Evolutionary conservation across 2,797 vertebrate species (phyloP).

Genomic region (Paedocypris micromegethes): DNA sequence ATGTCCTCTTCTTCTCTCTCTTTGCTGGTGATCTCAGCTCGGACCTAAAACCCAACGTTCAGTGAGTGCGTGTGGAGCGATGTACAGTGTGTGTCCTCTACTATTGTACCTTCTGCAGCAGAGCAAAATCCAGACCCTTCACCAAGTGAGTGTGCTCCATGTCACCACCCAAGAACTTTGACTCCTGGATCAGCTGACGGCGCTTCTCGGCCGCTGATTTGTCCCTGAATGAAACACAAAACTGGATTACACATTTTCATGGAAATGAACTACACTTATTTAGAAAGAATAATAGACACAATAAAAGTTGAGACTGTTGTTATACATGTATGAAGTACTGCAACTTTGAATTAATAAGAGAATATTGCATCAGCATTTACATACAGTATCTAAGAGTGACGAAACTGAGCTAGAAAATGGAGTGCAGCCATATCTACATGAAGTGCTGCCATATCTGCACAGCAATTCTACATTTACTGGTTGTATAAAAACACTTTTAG

Average conservation of each 20-base stretch:
- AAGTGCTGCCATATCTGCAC: no score
- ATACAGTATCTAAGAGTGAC: not conserved
- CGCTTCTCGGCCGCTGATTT: slow-evolving; percentile 96
- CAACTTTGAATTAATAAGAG: no score
- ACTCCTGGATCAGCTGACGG: slow-evolving; percentile 95
- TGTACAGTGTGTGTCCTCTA: no score
- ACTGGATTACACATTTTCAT: not conserved
- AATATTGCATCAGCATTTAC: not conserved
- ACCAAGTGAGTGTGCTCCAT: slow-evolving; percentile 99
- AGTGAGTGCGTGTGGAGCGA: not conserved
- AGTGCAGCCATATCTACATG: no score
- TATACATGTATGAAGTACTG: no score
- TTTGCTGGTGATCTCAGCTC: slow-evolving; percentile 95
- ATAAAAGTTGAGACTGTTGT: no score
- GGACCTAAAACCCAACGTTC: slow-evolving; percentile 70
- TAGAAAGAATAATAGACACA: not conserved
- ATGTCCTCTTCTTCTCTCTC: slow-evolving; percentile 97
- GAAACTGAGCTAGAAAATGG: no score
- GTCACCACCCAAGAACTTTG: slow-evolving; percentile 98
- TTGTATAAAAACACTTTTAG: no score
- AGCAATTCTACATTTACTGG: no score
- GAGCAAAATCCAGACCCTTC: slow-evolving; percentile 95
- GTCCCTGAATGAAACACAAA: slow-evolving; percentile 66
- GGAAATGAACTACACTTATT: not conserved
- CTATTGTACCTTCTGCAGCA: slow-evolving; percentile 86